phyloP scores from a whole-genome alignment of 2,888 invertebrate genomes.

The Nephrotoma guestfalica region DNA sequence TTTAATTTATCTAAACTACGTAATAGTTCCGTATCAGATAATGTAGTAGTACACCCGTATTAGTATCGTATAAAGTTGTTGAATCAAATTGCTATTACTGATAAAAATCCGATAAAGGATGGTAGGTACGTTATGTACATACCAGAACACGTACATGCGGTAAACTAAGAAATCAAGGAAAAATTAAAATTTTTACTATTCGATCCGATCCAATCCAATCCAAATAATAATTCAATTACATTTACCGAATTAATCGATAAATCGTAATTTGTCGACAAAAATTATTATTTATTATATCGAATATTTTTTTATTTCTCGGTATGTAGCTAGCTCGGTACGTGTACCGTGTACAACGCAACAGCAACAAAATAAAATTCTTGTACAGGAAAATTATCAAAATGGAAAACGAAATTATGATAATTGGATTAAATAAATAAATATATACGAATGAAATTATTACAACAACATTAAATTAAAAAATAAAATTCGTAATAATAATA shows the following conservation, averaged over 20 bases:
- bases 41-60: not conserved
- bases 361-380: not conserved
- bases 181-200: not conserved
- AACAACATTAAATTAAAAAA: not conserved
- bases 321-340: too few species aligned
- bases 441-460: not conserved
- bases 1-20: not conserved
- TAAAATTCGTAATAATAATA: not conserved
- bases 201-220: not conserved
- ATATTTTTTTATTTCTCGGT: not conserved
- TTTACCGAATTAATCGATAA: not conserved
- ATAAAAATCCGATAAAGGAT: not conserved
- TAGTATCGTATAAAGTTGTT: not conserved
- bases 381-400: not conserved
- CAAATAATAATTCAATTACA: not conserved
- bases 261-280: not conserved
- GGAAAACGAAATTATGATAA: constrained; percentile 1
- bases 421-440: not conserved
- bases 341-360: too few species aligned
- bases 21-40: not conserved
- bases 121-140: not conserved
- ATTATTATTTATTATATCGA: not conserved
- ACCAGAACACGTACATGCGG: not conserved
- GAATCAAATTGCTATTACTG: not conserved
- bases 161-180: not conserved